Evolutionary conservation across 23 tunicate species (phyloP).

Genomic region (Phallusia fumigata): DNA sequence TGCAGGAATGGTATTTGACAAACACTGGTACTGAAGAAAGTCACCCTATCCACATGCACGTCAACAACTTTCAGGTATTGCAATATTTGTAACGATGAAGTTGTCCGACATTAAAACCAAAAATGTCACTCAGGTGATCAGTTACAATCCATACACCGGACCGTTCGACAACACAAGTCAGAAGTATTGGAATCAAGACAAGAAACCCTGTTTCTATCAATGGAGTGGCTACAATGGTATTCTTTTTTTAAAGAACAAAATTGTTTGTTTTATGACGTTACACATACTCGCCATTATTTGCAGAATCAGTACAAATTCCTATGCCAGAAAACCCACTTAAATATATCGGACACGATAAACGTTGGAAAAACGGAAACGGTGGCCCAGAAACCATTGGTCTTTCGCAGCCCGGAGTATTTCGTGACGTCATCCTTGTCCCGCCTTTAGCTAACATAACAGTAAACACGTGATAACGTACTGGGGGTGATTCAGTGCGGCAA

Average conservation of each 20-base stretch:
- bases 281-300: too few relatives aligned
- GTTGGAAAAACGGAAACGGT: slow-evolving; percentile 14
- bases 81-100: background rate
- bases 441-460: slow-evolving; percentile 45
- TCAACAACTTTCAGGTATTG: slow-evolving; percentile 20
- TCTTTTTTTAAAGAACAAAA: too few relatives aligned
- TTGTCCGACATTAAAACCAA: background rate
- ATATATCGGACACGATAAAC: slow-evolving; percentile 30
- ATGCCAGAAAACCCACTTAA: slow-evolving; percentile 11
- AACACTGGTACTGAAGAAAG: background rate
- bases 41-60: slow-evolving; percentile 13
- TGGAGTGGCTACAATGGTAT: slow-evolving; percentile 18
- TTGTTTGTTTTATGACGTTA: too few relatives aligned
- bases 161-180: slow-evolving; percentile 32
- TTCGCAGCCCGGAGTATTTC: slow-evolving; percentile 32
- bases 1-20: slow-evolving; percentile 17
- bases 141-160: slow-evolving; percentile 63
- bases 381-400: slow-evolving; percentile 29
- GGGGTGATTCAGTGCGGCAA: background rate
- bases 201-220: slow-evolving; percentile 22
- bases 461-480: background rate
- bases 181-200: slow-evolving; percentile 20
- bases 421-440: slow-evolving; percentile 46
- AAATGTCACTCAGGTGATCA: slow-evolving; percentile 32
- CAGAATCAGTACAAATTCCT: background rate